These are phyloP conservation scores for Acropternis orthonyx DNA, from an alignment of 2,797 vertebrate genomes.

Conservation along the genomic window DNA sequence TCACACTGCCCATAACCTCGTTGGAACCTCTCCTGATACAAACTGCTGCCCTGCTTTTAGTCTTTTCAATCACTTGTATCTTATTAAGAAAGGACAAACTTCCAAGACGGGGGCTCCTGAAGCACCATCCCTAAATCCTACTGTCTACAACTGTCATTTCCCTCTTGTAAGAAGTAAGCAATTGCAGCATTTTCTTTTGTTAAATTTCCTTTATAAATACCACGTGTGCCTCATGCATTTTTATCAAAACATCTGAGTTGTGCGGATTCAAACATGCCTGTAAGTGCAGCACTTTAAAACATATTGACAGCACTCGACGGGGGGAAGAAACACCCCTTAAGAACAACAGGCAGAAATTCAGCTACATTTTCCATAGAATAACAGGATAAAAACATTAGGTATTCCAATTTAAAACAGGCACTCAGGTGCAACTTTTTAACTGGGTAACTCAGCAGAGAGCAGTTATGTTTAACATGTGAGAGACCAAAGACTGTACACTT, in stretches of 20 bases:
- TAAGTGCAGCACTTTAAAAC: not conserved
- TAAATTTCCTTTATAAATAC: not conserved
- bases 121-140: not conserved
- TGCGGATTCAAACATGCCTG: rapidly evolving
- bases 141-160: not conserved
- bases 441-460: not conserved
- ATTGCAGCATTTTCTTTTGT: not conserved
- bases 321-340: not conserved
- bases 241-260: not conserved
- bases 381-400: not conserved
- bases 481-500: not conserved
- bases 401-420: not conserved
- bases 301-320: not conserved
- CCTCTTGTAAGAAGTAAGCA: not conserved
- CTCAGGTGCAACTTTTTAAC: not conserved
- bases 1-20: not conserved
- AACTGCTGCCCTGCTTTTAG: not conserved
- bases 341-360: not conserved
- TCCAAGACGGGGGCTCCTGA: not conserved
- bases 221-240: not conserved
- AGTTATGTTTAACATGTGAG: not conserved
- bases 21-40: not conserved
- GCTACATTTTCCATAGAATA: not conserved
- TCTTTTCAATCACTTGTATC: not conserved
- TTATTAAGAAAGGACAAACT: not conserved